phyloP scores from a whole-genome alignment of 2,888 invertebrate species.

The Laothoe populi region DNA sequence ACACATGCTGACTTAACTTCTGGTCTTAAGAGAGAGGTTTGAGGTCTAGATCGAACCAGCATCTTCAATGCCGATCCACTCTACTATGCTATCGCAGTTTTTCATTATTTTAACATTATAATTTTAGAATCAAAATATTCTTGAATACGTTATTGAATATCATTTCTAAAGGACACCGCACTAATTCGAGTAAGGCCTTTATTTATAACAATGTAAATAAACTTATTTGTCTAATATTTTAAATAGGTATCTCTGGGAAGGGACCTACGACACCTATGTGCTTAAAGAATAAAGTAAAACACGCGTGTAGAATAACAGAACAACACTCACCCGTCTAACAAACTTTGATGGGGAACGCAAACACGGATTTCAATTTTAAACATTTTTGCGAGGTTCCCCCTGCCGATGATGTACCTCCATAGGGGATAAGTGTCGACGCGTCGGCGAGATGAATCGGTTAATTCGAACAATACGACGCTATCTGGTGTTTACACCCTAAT shows the following conservation, averaged over 20 bases:
- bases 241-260: neutral
- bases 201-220: neutral
- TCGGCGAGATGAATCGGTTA: slow-evolving; percentile 11
- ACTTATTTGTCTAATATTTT: neutral
- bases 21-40: too few relatives aligned
- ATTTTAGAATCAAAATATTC: too few relatives aligned
- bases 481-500: slow-evolving; percentile 13
- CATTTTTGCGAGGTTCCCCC: neutral
- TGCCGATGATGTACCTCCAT: neutral
- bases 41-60: too few relatives aligned
- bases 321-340: slow-evolving; percentile 30
- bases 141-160: too few relatives aligned
- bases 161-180: too few relatives aligned
- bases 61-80: too few relatives aligned
- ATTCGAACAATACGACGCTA: neutral
- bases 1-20: too few relatives aligned
- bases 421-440: slow-evolving; percentile 7
- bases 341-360: slow-evolving; percentile 43
- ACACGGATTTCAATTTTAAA: slow-evolving; percentile 31
- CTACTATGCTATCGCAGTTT: too few relatives aligned
- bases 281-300: slow-evolving; percentile 8
- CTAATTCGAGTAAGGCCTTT: neutral
- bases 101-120: too few relatives aligned
- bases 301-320: neutral
- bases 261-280: neutral